Conservation (phyloP, 2,888 invertebrate genomes). For the Drosophila silvestris region DNA sequence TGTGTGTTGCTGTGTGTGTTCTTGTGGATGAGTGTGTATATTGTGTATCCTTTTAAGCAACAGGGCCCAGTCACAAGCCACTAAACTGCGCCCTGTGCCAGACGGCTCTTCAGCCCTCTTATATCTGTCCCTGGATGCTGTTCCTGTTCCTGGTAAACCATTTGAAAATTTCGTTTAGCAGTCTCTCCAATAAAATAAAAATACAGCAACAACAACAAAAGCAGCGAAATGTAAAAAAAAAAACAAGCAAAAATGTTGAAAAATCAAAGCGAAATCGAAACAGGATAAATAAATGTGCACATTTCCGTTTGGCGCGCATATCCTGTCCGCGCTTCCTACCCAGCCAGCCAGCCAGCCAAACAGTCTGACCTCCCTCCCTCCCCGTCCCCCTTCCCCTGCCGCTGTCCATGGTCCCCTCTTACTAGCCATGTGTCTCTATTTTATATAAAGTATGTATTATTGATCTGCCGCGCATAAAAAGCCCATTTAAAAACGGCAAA, state of each 20-base stretch:
- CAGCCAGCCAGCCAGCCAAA: conserved; percentile 19
- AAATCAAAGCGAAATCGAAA: conserved; percentile 82
- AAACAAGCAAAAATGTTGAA: conserved; percentile 34
- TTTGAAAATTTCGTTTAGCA: conserved; percentile 81
- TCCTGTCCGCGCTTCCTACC: conserved; percentile 76
- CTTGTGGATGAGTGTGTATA: not conserved
- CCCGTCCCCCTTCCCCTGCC: not conserved
- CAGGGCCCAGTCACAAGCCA: conserved; percentile 56
- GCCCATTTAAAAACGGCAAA: conserved; percentile 76
- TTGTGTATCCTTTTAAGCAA: conserved; percentile 25
- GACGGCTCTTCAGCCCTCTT: conserved; percentile 12
- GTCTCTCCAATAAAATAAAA: conserved; percentile 34
- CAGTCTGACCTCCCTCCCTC: not conserved
- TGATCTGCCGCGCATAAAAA: conserved; percentile 82
- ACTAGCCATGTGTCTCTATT: conserved; percentile 41
- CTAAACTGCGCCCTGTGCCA: conserved; percentile 61
- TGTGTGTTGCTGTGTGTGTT: conserved; percentile 19
- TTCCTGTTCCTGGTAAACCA: conserved; percentile 68
- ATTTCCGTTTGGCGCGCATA: conserved; percentile 79
- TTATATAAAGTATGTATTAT: conserved; percentile 76
- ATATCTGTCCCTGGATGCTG: conserved; percentile 11
- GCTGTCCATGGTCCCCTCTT: not conserved
- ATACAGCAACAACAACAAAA: conserved; percentile 31
- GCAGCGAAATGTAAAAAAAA: conserved; percentile 28
- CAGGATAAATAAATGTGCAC: conserved; percentile 82